These are phyloP conservation scores for Lithosia quadra DNA, from an alignment of 2,888 invertebrate species.

Conservation along the genomic window DNA sequence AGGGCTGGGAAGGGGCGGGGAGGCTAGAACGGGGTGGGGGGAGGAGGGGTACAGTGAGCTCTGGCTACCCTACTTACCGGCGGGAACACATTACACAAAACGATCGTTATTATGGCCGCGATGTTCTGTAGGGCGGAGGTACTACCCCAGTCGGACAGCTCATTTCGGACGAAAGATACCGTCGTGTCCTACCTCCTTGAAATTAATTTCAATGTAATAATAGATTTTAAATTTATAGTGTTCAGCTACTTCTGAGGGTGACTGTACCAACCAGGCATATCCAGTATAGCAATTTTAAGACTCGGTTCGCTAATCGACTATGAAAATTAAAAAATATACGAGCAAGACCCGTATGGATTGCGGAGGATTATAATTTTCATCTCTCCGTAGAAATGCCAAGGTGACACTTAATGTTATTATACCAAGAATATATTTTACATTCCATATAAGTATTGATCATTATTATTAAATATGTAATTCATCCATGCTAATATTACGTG, in stretches of 20 bases:
- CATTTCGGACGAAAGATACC: too few relatives aligned
- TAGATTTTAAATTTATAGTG: not conserved
- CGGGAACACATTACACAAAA: too few relatives aligned
- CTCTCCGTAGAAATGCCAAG: slow-evolving; percentile 19
- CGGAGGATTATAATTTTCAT: slow-evolving; percentile 18
- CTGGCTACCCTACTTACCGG: too few relatives aligned
- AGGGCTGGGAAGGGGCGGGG: too few relatives aligned
- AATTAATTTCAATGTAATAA: not conserved
- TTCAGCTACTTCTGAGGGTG: not conserved
- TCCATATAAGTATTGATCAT: slow-evolving; percentile 5
- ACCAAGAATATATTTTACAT: not conserved
- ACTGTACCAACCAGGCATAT: not conserved
- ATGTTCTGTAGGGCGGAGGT: too few relatives aligned
- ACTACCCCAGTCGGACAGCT: too few relatives aligned
- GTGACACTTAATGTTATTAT: slow-evolving; percentile 6
- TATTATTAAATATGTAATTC: too few relatives aligned
- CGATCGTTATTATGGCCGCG: too few relatives aligned
- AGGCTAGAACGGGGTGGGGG: too few relatives aligned
- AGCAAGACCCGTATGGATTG: not conserved
- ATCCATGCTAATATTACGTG: too few relatives aligned
- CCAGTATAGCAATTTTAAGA: slow-evolving; percentile 7
- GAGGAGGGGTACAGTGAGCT: too few relatives aligned
- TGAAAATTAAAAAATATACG: not conserved
- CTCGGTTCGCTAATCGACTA: slow-evolving; percentile 10
- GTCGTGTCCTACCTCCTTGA: too few relatives aligned